A percentile compares a stretch with the other conserved stretches of the same genome.
phyloP scores from a whole-genome alignment of 2,113 vertebrate genomes.

The Phalacrocorax carbo region DNA sequence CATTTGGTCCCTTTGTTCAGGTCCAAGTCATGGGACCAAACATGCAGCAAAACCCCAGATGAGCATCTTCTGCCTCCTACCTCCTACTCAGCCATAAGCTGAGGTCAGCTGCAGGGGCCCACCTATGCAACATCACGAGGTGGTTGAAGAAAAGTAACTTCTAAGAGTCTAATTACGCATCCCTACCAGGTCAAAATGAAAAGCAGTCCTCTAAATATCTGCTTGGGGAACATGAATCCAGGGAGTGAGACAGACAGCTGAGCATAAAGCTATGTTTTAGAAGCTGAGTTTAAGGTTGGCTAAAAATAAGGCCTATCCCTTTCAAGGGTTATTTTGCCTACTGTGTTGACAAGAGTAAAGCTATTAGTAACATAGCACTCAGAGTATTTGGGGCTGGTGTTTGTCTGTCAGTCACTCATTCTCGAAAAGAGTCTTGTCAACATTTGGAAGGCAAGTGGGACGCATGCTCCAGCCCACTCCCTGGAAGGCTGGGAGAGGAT shows the following conservation, averaged over 20 bases:
- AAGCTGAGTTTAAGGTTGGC: constrained; percentile 19
- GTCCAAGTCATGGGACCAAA: not conserved
- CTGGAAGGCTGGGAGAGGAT: not conserved
- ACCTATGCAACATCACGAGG: not conserved
- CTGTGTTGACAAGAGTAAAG: constrained; percentile 42
- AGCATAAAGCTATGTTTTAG: not conserved
- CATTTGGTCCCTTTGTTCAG: not conserved
- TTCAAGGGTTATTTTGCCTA: constrained; percentile 28
- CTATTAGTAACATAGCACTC: constrained; percentile 22
- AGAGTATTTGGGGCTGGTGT: constrained; percentile 36
- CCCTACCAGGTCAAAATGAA: not conserved
- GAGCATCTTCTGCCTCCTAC: not conserved
- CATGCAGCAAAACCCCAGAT: not conserved
- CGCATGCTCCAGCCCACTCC: not conserved
- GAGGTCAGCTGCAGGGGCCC: not conserved
- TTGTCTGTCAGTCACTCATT: constrained; percentile 53
- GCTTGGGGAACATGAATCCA: not conserved
- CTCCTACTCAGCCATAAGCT: not conserved
- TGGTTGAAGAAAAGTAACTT: not conserved
- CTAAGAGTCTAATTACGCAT: not conserved
- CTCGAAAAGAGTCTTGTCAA: constrained; percentile 10
- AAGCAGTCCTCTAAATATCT: not conserved
- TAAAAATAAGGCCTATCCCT: constrained; percentile 48
- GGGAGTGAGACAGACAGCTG: not conserved
- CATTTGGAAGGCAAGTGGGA: constrained; percentile 52